These are phyloP conservation scores for Spinus pinus DNA, from an alignment of 2,797 vertebrate species.

Conservation along the genomic window DNA sequence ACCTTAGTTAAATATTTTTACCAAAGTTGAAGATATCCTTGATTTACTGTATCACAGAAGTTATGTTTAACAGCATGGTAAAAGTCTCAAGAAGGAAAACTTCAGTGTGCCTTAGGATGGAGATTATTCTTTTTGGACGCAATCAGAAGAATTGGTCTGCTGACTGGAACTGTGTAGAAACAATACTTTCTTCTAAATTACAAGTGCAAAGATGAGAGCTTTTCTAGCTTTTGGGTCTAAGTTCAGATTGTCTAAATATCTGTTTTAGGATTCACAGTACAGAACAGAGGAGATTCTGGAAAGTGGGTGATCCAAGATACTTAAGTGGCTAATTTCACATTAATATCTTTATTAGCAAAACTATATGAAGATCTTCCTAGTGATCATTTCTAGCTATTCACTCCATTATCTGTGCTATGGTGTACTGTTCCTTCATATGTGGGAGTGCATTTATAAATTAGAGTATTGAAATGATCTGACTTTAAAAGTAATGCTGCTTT, in stretches of 20 bases:
- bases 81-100: not conserved
- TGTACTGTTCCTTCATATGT: not conserved
- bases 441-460: not conserved
- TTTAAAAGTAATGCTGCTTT: not conserved
- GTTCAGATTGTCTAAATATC: not conserved
- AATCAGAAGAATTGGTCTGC: not conserved
- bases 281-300: not conserved
- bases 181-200: not conserved
- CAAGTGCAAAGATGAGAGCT: not conserved
- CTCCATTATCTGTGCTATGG: not conserved
- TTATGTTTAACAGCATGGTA: not conserved
- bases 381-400: not conserved
- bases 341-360: not conserved
- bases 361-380: not conserved
- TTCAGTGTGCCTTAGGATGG: not conserved
- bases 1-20: not conserved
- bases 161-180: not conserved
- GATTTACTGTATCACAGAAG: not conserved
- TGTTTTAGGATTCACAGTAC: not conserved
- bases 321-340: not conserved
- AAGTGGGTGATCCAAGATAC: not conserved
- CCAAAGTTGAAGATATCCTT: not conserved
- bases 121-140: not conserved
- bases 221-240: not conserved
- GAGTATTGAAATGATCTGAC: not conserved